Evolutionary conservation across 2,797 vertebrate species (phyloP).

Genomic region (Adelosebastes latens): DNA sequence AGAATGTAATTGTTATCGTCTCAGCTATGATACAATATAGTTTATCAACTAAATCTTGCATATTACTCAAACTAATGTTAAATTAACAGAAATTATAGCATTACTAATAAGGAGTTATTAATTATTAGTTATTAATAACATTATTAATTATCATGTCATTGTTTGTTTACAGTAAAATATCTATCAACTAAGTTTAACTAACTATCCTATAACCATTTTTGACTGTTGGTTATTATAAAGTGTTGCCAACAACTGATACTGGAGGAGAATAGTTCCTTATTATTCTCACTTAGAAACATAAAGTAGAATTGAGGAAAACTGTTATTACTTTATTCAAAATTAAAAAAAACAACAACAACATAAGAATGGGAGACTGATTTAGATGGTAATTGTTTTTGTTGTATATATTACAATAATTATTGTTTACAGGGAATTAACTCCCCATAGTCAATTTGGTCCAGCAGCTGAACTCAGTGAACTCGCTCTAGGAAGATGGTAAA

Average conservation of each 20-base stretch:
- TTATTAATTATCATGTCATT: too few relatives aligned
- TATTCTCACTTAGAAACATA: background rate
- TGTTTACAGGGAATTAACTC: background rate
- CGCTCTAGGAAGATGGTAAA: background rate
- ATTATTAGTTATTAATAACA: too few relatives aligned
- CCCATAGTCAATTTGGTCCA: background rate
- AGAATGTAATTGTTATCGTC: too few relatives aligned
- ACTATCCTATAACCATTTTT: too few relatives aligned
- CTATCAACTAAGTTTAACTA: too few relatives aligned
- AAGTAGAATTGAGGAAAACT: background rate
- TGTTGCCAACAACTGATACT: background rate
- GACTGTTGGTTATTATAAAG: too few relatives aligned
- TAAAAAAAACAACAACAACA: background rate
- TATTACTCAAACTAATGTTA: too few relatives aligned
- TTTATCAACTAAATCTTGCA: too few relatives aligned
- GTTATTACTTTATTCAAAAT: background rate
- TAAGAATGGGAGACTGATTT: background rate
- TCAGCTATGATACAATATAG: too few relatives aligned
- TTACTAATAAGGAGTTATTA: too few relatives aligned
- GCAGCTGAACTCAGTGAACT: slow-evolving; percentile 2
- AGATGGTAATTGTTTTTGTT: background rate
- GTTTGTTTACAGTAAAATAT: too few relatives aligned
- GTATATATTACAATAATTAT: background rate
- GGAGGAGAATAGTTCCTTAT: background rate
- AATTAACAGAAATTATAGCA: too few relatives aligned